A percentile compares a stretch with the other conserved stretches of the same genome.
phyloP scores from a whole-genome alignment of 2,113 vertebrate genomes.

The Bettongia penicillata region DNA sequence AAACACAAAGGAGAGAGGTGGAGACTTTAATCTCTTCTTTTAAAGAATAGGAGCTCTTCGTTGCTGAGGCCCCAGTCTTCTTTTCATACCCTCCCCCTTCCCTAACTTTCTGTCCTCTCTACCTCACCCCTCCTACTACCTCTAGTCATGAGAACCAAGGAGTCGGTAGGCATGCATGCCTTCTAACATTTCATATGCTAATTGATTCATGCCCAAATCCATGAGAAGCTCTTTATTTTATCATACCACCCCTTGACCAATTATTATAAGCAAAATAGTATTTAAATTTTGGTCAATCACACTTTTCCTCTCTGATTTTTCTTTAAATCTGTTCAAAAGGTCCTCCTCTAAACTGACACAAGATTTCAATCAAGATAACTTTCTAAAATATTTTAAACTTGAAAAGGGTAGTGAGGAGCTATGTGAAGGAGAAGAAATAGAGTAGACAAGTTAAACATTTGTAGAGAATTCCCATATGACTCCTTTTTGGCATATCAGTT shows the following conservation, averaged over 20 bases:
- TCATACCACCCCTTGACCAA: neutral
- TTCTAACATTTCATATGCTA: neutral
- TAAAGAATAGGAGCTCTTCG: neutral
- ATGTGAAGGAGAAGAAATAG: neutral
- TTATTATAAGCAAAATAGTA: neutral
- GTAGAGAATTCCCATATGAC: neutral
- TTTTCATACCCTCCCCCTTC: neutral
- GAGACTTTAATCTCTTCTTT: neutral
- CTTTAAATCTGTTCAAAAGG: neutral
- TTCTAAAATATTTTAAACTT: neutral
- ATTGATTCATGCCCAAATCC: neutral
- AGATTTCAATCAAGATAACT: constrained; percentile 4
- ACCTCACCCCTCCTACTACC: neutral
- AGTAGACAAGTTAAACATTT: neutral
- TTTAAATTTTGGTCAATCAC: neutral
- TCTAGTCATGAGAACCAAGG: neutral
- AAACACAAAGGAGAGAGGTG: neutral
- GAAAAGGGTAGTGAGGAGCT: neutral
- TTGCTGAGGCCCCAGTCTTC: neutral
- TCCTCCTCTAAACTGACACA: neutral
- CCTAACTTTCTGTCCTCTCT: neutral
- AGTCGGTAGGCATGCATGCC: neutral
- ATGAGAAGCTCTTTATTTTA: neutral
- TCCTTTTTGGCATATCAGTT: neutral
- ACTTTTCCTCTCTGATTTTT: neutral